Percentiles rank a stretch among this genome's conserved stretches.
Conservation (phyloP, 2,113 vertebrate genomes). For the Abramis brama region DNA sequence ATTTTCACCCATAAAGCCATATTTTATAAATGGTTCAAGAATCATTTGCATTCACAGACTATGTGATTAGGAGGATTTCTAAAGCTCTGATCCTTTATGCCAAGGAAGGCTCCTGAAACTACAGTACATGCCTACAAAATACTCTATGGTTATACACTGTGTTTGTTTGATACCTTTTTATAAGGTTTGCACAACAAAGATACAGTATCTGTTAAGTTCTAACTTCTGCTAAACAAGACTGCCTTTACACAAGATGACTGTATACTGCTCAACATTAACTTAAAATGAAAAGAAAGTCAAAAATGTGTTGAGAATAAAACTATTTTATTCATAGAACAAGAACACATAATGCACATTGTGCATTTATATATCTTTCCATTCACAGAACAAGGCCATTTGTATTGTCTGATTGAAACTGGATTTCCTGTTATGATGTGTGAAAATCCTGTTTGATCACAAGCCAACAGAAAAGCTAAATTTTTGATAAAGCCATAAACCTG, state of each 20-base stretch:
- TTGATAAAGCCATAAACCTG: constrained; percentile 20
- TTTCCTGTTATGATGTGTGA: not conserved
- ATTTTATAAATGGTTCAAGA: not conserved
- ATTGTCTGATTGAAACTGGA: not conserved
- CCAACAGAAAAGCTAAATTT: constrained; percentile 6
- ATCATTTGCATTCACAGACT: no score
- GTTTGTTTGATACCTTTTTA: not conserved
- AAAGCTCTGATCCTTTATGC: not conserved
- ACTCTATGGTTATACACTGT: not conserved
- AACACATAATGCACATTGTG: not conserved
- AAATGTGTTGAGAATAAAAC: not conserved
- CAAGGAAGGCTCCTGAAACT: not conserved
- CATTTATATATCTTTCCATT: not conserved
- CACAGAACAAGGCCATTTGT: not conserved
- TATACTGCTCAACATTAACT: not conserved
- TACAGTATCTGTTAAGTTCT: not conserved
- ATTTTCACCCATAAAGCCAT: not conserved
- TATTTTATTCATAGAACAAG: not conserved
- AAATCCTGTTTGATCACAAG: constrained; percentile 1
- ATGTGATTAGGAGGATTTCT: not conserved
- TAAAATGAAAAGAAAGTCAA: not conserved
- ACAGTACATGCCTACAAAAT: not conserved
- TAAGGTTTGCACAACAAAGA: not conserved
- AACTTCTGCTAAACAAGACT: not conserved
- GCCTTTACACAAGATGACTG: not conserved